Base-by-base conservation (phyloP, 2,797 vertebrate species). In the Varecia variegata region DNA sequence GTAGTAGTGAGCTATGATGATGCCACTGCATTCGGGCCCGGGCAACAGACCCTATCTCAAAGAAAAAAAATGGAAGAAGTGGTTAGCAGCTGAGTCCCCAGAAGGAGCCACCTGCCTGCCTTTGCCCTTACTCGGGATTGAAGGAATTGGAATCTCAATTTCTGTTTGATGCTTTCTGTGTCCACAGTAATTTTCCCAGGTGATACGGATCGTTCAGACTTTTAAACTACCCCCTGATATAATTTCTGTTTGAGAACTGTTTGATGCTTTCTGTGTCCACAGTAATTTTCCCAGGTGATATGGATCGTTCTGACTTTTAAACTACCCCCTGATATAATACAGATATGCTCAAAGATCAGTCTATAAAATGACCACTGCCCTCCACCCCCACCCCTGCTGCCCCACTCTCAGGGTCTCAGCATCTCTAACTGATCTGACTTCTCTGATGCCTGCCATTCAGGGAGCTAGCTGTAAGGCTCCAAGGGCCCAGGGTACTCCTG, bases 301-400 rank as follows among this genome's bases (percentile, higher is more conserved):
- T 18, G 67, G 56, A 13, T 86, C 21, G 20, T 76, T 81, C 86
- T 90, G 50, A 85, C 35, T 67, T 83, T 80, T 70, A 73, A 56
- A 47, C 35, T 35, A 71, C 14, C 8, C 17, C 54, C 25, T 45
- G 20, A 52, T 90, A 20, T 47, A 71, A 35, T 50, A 38, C 38
- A 80, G 20, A 45, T 11, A 18, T 2, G 5, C 6, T 87, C 62
- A 52, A 7, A 50, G 14, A 35, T 85, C 10, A 43, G 7, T 58
- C n/a, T 54, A 1, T 30, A 15, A 30, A 35, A 2, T 30, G 20
- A 27, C 11, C 20, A 12, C 23, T 3, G 21, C 3, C 1, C 7
- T 30, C 54, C 15, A n/a, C 32, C 60, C 30, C 60, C 15, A 3
- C 30, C 60, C 3, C 54, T 35, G 4, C 30, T 54, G 9, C 17